These are phyloP conservation scores for Steinernema hermaphroditum DNA, from an alignment of 2,888 invertebrate genomes.

Conservation along the genomic window DNA sequence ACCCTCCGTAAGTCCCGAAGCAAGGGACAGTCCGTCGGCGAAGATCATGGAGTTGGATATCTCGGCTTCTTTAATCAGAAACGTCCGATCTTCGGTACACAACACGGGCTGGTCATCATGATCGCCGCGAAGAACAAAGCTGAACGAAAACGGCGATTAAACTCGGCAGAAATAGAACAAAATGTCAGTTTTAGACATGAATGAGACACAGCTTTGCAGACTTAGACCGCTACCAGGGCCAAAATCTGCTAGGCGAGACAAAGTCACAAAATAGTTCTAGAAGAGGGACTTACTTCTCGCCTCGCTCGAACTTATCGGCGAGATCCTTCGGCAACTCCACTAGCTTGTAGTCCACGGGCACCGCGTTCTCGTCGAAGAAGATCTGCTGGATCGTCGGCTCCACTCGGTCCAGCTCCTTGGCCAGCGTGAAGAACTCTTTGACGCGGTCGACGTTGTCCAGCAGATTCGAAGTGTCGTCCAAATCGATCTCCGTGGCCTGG, in stretches of 20 bases:
- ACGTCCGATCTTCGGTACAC: conserved; percentile 5
- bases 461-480: background rate
- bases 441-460: conserved; percentile 23
- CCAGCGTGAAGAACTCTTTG: conserved; percentile 15
- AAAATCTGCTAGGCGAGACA: no score
- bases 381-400: conserved; percentile 20
- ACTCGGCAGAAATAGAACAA: no score
- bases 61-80: conserved; percentile 1
- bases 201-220: no score
- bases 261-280: no score
- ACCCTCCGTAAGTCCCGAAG: background rate
- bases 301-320: background rate
- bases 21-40: background rate
- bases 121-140: background rate
- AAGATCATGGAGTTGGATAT: conserved; percentile 7
- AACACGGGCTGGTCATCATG: background rate
- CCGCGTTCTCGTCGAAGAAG: conserved; percentile 1
- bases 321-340: conserved; percentile 4
- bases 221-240: no score
- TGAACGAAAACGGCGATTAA: no score
- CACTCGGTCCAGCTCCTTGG: conserved; percentile 8
- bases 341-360: background rate
- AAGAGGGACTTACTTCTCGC: background rate
- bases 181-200: no score
- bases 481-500: background rate